A percentile compares a stretch with the other conserved stretches of the same genome.
phyloP scores from a whole-genome alignment of 2,797 vertebrate species.

The Emydoidea blandingii region DNA sequence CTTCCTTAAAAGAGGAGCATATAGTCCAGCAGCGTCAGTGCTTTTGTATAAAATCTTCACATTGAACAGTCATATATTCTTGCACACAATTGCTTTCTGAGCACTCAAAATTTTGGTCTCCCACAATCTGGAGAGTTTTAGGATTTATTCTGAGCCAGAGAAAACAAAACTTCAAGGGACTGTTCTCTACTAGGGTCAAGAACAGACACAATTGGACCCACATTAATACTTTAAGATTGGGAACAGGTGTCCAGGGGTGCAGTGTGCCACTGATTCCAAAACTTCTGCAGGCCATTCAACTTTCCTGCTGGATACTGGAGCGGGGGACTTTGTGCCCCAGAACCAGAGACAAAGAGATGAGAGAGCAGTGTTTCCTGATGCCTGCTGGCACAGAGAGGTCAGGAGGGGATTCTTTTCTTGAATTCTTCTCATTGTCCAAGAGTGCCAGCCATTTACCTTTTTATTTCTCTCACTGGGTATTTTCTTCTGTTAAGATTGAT shows the following conservation, averaged over 20 bases:
- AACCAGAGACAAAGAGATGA: neutral
- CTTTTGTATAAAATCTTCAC: neutral
- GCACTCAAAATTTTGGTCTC: neutral
- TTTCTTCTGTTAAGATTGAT: neutral
- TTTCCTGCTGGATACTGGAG: neutral
- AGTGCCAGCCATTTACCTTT: neutral
- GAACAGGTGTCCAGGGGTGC: neutral
- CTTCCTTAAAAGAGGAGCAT: neutral
- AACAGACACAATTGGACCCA: neutral
- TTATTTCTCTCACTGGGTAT: neutral
- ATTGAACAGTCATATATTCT: neutral
- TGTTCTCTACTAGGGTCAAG: neutral
- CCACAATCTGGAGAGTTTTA: neutral
- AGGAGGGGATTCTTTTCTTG: neutral
- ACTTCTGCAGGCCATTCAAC: neutral
- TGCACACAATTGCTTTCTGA: neutral
- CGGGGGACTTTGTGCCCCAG: neutral
- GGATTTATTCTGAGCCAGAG: neutral
- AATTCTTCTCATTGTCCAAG: neutral
- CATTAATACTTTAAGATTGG: accelerated
- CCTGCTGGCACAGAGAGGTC: neutral
- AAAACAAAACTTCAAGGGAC: neutral
- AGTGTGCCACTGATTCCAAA: neutral
- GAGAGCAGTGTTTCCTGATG: neutral
- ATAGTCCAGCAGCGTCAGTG: neutral